Evolutionary conservation across 2,113 vertebrate species (phyloP), one percentile per base, ranked within the genome.

Genomic region (Sylvia atricapilla): DNA sequence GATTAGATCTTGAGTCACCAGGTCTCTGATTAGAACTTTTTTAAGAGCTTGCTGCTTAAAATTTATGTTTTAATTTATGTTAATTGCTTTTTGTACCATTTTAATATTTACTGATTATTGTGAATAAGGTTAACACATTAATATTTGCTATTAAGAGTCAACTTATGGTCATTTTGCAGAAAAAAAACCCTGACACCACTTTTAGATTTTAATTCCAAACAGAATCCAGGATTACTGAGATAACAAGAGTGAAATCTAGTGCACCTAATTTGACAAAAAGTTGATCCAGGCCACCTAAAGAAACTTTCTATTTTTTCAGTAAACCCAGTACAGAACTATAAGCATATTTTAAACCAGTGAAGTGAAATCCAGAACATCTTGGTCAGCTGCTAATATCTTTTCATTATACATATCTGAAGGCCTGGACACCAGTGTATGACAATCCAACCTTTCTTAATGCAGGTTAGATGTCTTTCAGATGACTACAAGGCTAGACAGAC

Each of bases 51-150:
- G 5, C 33, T 89, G 39, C 68, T 93, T 64, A 84, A 92, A 93
- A 91, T 82, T 87, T 89, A 83, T 90, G 9, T 46, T 92, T 92
- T 52, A 74, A 86, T 94, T 83, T 78, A 92, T 91, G 87, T 39
- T 94, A 89, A 91, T 84, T 91, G 47, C 11, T 81, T 94, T 87
- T 82, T 64, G 23, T n/a, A 69, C 6, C 7, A 31, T 89, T 86
- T 90, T 87, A 6, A 44, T 90, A 33, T 85, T 94, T 76, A 62
- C 74, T 84, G 44, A 31, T 75, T 22, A 43, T 15, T 86, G 14
- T 66, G 43, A 82, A 66, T 80, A 62, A 85, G 16, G 5, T 25
- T 67, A 44, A 4, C 5, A 33, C 20, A 90, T 70, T 80, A 83
- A 80, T 89, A 82, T 88, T 81, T 30, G 35, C 50, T 73, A 43